These are phyloP conservation scores for Patiria miniata DNA, from an alignment of 35 echinoderm and acorn worm genomes.

Conservation along the genomic window DNA sequence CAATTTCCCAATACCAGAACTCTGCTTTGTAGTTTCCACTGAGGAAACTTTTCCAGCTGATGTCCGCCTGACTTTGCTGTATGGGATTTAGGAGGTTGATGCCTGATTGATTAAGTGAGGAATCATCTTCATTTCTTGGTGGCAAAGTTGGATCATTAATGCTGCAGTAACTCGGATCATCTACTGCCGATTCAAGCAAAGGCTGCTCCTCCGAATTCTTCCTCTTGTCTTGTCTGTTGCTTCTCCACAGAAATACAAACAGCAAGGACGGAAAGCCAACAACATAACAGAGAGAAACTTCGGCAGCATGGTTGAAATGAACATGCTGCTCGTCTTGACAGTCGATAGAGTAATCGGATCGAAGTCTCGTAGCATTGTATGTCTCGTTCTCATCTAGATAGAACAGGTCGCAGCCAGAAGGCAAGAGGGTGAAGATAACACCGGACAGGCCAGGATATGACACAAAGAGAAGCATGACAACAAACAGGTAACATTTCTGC, in stretches of 20 bases:
- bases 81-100: not conserved
- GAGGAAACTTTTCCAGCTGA: not conserved
- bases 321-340: not conserved
- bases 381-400: not conserved
- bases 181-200: not conserved
- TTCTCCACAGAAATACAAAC: not conserved
- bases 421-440: slow-evolving; percentile 33
- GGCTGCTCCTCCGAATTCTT: not conserved
- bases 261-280: slow-evolving; percentile 17
- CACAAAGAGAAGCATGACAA: slow-evolving; percentile 41
- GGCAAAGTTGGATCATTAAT: not conserved
- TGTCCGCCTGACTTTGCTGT: not conserved
- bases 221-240: not conserved
- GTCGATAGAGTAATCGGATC: slow-evolving; percentile 40
- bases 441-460: slow-evolving; percentile 34
- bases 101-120: no score
- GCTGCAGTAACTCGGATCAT: not conserved
- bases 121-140: not conserved
- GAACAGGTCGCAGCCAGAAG: slow-evolving; percentile 32
- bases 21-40: slow-evolving; percentile 7
- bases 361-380: slow-evolving; percentile 1
- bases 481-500: slow-evolving; percentile 19
- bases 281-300: slow-evolving; percentile 23
- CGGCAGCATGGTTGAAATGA: not conserved
- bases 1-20: slow-evolving; percentile 24